Percentiles rank a stretch among this genome's conserved stretches.
phyloP scores from a whole-genome alignment of 2,888 invertebrate species.

The Neoitamus cyanurus region DNA sequence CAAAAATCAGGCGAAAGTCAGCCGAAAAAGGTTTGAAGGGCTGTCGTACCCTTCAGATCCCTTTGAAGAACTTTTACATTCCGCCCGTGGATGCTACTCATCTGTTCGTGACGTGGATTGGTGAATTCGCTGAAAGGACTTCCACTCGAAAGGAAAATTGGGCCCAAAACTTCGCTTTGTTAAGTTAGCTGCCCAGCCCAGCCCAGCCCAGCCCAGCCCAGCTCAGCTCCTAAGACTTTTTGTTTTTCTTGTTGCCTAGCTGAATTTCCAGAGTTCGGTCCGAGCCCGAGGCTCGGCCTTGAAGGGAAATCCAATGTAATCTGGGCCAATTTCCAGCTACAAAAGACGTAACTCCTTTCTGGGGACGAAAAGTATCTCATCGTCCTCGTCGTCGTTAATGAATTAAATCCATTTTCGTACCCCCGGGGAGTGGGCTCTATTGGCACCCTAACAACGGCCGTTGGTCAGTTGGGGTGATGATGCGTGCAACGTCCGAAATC shows the following conservation, averaged over 20 bases:
- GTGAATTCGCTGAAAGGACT: not conserved
- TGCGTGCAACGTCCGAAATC: conserved; percentile 8
- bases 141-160: conserved; percentile 25
- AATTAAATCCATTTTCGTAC: conserved; percentile 9
- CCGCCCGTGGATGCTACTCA: conserved; percentile 3
- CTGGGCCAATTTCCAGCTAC: not conserved
- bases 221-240: not conserved
- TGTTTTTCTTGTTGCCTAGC: conserved; percentile 22
- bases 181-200: not conserved
- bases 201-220: too few species aligned
- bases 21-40: conserved; percentile 21
- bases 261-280: not conserved
- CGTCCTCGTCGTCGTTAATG: not conserved
- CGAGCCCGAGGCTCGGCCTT: not conserved
- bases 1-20: not conserved
- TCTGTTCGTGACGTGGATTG: conserved; percentile 34
- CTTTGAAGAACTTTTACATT: conserved; percentile 38
- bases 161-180: conserved; percentile 19
- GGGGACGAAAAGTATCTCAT: not conserved
- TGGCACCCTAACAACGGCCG: not conserved
- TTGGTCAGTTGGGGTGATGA: conserved; percentile 25
- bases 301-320: not conserved
- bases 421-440: not conserved
- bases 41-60: conserved; percentile 29
- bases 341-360: not conserved